Evolutionary conservation across 2,888 invertebrate genomes (phyloP), one percentile per base, ranked within the genome.

Genomic region (Ischnus inquisitorius): DNA sequence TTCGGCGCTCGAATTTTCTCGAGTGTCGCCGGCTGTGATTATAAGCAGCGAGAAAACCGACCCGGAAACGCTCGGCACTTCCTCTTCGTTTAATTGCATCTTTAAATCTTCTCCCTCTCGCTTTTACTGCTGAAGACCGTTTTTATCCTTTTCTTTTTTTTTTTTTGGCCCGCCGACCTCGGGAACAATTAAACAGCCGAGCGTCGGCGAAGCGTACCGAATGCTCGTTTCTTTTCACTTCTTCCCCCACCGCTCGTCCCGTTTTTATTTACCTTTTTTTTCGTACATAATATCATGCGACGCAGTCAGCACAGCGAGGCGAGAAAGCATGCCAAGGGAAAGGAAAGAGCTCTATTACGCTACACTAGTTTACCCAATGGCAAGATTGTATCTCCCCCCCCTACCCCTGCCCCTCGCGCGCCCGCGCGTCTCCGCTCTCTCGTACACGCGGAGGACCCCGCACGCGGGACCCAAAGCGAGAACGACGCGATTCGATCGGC

Each of bases 301-400:
- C 28, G 34, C 28, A 28, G 62, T 28, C 16, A 60, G 25, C 10
- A 19, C 19, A 46, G 22, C 5, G 10, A 16, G 10, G 34, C 79
- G 82, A 68, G 79, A 83, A 79, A 79, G 82, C 79, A 79, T 69
- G 79, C 69, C 82, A 75, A 79, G 79, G 69, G 69, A 83, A 83
- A 79, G 72, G 60, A 77, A 81, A 67, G 78, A 78, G 46, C 51
- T 22, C 46, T 67, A 62, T 74, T 79, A 69, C 69, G 54, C 22
- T 54, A 54, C 54, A 3, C 22, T 54, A 54, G 54, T 54, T 54
- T 22, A 54, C 54, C 34, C 54, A 22, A 22, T 22, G 54, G 54
- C 22, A 3, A 34, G 54, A 54, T 54, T 19, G 34, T 22, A 4
- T 54, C 54, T n/a, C n/a, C n/a, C n/a, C n/a, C n/a, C n/a, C n/a